Conservation (phyloP, 2,888 invertebrate species). For the Cataglyphis cursor region DNA sequence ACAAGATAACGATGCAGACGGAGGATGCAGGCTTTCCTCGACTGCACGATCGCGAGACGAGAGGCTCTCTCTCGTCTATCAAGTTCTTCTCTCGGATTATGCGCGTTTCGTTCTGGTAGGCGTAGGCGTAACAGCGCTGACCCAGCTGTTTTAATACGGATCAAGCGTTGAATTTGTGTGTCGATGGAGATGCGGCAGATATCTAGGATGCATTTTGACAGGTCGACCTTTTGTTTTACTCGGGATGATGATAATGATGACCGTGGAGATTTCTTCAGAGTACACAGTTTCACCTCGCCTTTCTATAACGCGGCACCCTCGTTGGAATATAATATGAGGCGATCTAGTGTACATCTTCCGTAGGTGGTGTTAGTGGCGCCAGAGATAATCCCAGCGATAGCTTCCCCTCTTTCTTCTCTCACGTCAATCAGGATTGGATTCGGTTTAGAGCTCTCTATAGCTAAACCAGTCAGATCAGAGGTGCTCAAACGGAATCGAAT, state of each 20-base stretch:
- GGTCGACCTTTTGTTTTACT: constrained; percentile 76
- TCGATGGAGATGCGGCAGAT: constrained; percentile 66
- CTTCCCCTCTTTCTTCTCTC: constrained; percentile 82
- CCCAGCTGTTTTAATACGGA: constrained; percentile 74
- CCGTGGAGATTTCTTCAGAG: constrained; percentile 70
- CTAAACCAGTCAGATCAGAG: constrained; percentile 80
- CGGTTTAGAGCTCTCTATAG: constrained; percentile 84
- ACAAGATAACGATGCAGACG: constrained; percentile 59
- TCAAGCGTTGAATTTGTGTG: constrained; percentile 69
- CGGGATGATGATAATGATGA: constrained; percentile 79
- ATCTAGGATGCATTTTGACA: constrained; percentile 75
- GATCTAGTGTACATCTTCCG: constrained; percentile 72
- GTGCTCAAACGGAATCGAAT: constrained; percentile 80
- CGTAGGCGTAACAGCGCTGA: constrained; percentile 71
- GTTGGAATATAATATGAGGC: constrained; percentile 76
- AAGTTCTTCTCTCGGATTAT: constrained; percentile 71
- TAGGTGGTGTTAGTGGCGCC: constrained; percentile 84
- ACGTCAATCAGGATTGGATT: constrained; percentile 87
- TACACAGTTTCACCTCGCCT: constrained; percentile 59
- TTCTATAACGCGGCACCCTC: constrained; percentile 58
- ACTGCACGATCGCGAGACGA: constrained; percentile 14
- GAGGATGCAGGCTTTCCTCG: constrained; percentile 24
- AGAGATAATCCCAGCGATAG: constrained; percentile 85
- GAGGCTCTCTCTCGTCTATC: background rate
- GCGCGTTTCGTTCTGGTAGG: constrained; percentile 68